These are phyloP conservation scores for Sphinx pinastri DNA, from an alignment of 2,888 invertebrate species.

Conservation along the genomic window DNA sequence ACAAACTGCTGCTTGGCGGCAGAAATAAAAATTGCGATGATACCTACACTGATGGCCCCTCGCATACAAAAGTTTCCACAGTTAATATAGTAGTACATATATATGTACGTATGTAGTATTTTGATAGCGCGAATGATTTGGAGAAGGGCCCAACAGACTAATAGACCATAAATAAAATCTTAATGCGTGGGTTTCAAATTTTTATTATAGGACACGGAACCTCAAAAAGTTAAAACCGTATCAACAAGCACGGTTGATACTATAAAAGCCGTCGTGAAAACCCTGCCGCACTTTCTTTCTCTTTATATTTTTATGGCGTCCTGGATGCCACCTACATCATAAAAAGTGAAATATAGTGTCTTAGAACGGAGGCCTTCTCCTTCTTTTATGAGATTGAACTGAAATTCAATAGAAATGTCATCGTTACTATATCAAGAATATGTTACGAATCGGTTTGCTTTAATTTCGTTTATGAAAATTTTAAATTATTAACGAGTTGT, in stretches of 20 bases:
- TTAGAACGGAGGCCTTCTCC: slow-evolving; percentile 68
- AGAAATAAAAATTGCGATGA: too few species aligned
- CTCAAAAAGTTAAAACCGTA: slow-evolving; percentile 36
- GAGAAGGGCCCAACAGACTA: too few species aligned
- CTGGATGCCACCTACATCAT: slow-evolving; percentile 75
- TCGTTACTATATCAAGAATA: slow-evolving; percentile 36
- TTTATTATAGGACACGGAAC: slow-evolving; percentile 33
- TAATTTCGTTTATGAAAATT: too few species aligned
- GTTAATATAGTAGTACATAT: too few species aligned
- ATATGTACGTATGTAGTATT: too few species aligned
- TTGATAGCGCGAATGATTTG: too few species aligned
- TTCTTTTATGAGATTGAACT: slow-evolving; percentile 74
- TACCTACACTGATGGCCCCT: too few species aligned
- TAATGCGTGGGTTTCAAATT: slow-evolving; percentile 25
- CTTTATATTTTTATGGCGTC: slow-evolving; percentile 73
- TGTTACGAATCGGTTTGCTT: too few species aligned
- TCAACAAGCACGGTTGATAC: slow-evolving; percentile 60
- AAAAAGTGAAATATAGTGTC: slow-evolving; percentile 81
- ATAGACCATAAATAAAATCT: not conserved
- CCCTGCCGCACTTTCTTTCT: slow-evolving; percentile 66
- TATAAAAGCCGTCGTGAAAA: slow-evolving; percentile 71
- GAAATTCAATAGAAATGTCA: slow-evolving; percentile 70
- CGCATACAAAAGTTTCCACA: too few species aligned
- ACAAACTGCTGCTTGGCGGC: too few species aligned
- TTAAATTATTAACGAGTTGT: too few species aligned